These are phyloP conservation scores for Catagonus wagneri DNA, from an alignment of 2,113 vertebrate species.

Conservation along the genomic window DNA sequence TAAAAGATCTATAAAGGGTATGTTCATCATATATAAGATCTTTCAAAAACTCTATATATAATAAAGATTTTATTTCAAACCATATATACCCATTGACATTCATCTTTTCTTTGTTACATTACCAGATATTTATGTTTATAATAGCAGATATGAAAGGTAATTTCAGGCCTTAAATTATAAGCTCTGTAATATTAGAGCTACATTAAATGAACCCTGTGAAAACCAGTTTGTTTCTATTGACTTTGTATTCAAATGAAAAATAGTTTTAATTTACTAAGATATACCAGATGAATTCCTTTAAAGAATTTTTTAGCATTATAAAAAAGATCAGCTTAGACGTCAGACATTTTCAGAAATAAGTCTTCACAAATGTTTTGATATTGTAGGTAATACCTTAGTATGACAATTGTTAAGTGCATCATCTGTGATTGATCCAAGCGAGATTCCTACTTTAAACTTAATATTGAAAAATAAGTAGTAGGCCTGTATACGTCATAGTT, in stretches of 20 bases:
- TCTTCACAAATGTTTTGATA: neutral
- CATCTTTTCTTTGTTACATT: neutral
- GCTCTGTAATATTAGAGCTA: neutral
- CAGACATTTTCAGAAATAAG: neutral
- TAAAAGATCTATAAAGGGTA: neutral
- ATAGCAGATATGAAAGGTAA: neutral
- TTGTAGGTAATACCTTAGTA: neutral
- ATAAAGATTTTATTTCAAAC: slow-evolving; percentile 45
- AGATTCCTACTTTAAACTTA: neutral
- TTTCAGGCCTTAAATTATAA: slow-evolving; percentile 52
- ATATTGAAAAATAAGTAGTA: neutral
- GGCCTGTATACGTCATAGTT: neutral
- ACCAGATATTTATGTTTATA: neutral
- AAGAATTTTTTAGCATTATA: slow-evolving; percentile 34
- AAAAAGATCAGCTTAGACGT: neutral
- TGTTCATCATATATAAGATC: neutral
- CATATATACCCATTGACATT: neutral
- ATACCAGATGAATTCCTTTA: neutral
- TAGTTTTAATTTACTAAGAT: slow-evolving; percentile 43
- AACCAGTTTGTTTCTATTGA: neutral
- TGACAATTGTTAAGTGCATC: neutral
- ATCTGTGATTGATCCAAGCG: neutral
- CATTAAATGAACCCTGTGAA: slow-evolving; percentile 39
- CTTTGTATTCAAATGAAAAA: slow-evolving; percentile 20
- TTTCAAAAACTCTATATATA: neutral